Percentiles rank a stretch among this genome's conserved stretches.
Conservation (phyloP, 2,797 vertebrate genomes). For the Echiichthys vipera region DNA sequence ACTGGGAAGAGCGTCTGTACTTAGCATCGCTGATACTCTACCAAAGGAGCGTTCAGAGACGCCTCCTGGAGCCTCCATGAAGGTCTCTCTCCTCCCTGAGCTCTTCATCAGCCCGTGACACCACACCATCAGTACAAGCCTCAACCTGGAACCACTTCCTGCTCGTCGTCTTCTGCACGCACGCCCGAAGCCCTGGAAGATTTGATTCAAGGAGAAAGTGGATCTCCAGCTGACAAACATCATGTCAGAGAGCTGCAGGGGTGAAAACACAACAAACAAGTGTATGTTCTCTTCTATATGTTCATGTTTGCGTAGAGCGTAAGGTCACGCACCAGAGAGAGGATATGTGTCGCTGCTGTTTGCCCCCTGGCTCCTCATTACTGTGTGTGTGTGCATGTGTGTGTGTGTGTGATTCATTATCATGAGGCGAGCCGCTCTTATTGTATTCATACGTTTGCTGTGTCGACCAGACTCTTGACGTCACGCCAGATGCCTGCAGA, state of each 20-base stretch:
- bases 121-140: background rate
- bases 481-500: no score
- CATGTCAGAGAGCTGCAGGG: conserved; percentile 1
- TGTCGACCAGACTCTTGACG: no score
- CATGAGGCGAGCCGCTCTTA: no score
- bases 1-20: background rate
- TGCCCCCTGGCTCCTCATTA: background rate
- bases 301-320: background rate
- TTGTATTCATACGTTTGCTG: no score
- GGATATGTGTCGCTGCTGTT: background rate
- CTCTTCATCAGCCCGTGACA: background rate
- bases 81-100: background rate
- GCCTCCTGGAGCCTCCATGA: background rate
- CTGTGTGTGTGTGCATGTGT: no score
- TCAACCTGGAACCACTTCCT: background rate
- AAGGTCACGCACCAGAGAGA: background rate
- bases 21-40: conserved; percentile 2
- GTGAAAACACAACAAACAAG: background rate
- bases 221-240: background rate
- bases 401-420: no score
- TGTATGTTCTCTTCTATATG: background rate
- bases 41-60: no score
- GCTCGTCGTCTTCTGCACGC: background rate
- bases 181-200: background rate
- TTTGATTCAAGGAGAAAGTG: background rate